Conservation (phyloP, 2,888 invertebrate genomes). For the Nymphalis urticae region DNA sequence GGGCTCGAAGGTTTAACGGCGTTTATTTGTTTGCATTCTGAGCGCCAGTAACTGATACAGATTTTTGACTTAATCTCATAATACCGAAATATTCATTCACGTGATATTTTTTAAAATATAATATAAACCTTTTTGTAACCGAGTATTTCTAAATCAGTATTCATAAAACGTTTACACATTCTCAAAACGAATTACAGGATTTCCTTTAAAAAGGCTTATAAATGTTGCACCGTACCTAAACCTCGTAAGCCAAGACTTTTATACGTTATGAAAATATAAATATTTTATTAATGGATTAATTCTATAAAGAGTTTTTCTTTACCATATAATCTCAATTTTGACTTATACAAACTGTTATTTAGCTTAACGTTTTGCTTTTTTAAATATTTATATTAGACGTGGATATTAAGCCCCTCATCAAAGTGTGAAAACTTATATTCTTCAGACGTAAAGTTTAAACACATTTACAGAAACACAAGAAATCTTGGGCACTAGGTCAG, state of each 20-base stretch:
- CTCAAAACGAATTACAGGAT: background rate
- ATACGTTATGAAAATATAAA: too few relatives aligned
- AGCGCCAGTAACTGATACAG: conserved; percentile 28
- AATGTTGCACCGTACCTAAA: background rate
- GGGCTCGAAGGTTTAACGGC: conserved; percentile 26
- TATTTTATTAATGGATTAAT: too few relatives aligned
- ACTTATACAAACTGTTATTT: too few relatives aligned
- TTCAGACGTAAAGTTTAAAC: background rate
- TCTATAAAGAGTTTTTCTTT: too few relatives aligned
- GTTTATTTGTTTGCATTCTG: conserved; percentile 35
- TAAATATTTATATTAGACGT: too few relatives aligned
- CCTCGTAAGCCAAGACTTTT: too few relatives aligned
- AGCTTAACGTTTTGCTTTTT: too few relatives aligned
- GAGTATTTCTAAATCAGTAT: conserved; percentile 4
- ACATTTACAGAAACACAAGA: background rate
- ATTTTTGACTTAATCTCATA: conserved; percentile 31
- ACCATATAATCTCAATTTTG: too few relatives aligned
- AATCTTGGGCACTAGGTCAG: conserved; percentile 26
- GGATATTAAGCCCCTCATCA: too few relatives aligned
- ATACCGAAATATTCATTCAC: conserved; percentile 24
- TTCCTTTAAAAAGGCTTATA: background rate
- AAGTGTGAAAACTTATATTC: too few relatives aligned
- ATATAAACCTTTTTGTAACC: background rate
- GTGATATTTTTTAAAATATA: background rate
- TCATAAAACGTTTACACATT: conserved; percentile 4